These are phyloP conservation scores for Nomada goodeniana DNA, from an alignment of 2,888 invertebrate species.

Conservation along the genomic window DNA sequence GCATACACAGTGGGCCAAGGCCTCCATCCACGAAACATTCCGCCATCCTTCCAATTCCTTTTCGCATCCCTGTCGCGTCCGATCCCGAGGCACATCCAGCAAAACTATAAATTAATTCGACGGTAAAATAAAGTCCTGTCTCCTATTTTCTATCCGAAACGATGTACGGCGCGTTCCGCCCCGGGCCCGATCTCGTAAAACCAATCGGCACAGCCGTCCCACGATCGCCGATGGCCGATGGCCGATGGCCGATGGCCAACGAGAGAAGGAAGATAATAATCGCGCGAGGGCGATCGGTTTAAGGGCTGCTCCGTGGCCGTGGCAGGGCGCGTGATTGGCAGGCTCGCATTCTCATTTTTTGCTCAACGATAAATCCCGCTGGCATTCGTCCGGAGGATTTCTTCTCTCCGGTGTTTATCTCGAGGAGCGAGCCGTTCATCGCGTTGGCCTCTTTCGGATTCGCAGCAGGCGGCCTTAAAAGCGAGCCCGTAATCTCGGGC, in stretches of 20 bases:
- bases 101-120: too few relatives aligned
- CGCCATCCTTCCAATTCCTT: conserved; percentile 5
- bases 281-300: conserved; percentile 17
- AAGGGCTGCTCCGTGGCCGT: conserved; percentile 28
- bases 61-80: not conserved
- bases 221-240: too few relatives aligned
- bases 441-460: conserved; percentile 71
- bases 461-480: conserved; percentile 71
- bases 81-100: not conserved
- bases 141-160: too few relatives aligned
- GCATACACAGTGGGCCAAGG: conserved; percentile 38
- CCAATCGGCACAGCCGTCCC: too few relatives aligned
- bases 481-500: conserved; percentile 64
- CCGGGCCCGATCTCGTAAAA: too few relatives aligned
- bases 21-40: conserved; percentile 33
- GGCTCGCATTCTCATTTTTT: conserved; percentile 44
- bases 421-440: conserved; percentile 45
- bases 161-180: too few relatives aligned
- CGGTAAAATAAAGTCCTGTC: too few relatives aligned
- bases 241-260: too few relatives aligned
- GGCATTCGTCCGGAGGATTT: conserved; percentile 46
- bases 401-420: conserved; percentile 60
- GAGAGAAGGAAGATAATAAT: not conserved
- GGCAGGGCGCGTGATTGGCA: conserved; percentile 47
- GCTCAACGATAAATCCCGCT: conserved; percentile 53